Conservation (phyloP, 2,888 invertebrate species). For the Cybosia mesomella region DNA sequence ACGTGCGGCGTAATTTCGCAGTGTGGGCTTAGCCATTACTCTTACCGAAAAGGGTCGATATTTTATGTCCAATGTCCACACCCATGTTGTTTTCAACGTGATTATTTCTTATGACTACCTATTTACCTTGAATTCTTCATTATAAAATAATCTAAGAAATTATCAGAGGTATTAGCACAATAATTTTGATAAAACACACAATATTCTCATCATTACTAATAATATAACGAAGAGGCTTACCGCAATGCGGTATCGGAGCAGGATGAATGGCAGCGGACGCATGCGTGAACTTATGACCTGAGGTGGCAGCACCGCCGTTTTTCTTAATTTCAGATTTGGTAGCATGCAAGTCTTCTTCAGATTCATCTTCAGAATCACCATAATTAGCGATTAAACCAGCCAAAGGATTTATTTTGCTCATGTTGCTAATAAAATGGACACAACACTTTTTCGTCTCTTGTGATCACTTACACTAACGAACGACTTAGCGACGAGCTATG, state of each 20-base stretch:
- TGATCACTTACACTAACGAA: background rate
- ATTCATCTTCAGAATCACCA: constrained; percentile 80
- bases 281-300: constrained; percentile 31
- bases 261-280: constrained; percentile 68
- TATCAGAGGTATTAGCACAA: too few relatives aligned
- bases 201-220: background rate
- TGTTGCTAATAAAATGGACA: constrained; percentile 37
- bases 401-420: constrained; percentile 79
- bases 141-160: too few relatives aligned
- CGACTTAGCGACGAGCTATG: background rate
- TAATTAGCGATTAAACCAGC: constrained; percentile 75
- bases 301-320: constrained; percentile 21
- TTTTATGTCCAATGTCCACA: too few relatives aligned
- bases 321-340: constrained; percentile 20
- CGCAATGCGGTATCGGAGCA: constrained; percentile 78
- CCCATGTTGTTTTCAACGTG: too few relatives aligned
- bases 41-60: too few relatives aligned
- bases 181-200: too few relatives aligned
- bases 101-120: too few relatives aligned
- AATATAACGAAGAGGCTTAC: constrained; percentile 62
- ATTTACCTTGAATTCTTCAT: too few relatives aligned
- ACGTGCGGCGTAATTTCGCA: too few relatives aligned
- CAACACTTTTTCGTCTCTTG: background rate
- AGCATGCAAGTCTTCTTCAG: constrained; percentile 58
- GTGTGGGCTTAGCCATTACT: too few relatives aligned